Conservation (phyloP, 1,140 invertebrate genomes). For the Pseudomyrmex pallidus region DNA sequence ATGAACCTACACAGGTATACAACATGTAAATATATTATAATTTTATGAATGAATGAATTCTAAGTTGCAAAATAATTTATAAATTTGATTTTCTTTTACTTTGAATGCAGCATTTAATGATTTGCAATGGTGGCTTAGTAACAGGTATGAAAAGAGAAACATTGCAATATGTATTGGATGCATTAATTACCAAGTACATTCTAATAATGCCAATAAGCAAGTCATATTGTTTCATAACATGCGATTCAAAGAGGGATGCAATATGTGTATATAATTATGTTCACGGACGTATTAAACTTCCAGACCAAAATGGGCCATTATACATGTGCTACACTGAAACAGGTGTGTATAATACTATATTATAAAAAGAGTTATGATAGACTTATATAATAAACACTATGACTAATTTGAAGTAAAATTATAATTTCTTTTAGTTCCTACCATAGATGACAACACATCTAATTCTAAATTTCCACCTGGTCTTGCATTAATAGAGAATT, state of each 20-base stretch:
- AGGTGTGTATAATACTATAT: slow-evolving; percentile 79
- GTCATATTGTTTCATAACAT: slow-evolving; percentile 91
- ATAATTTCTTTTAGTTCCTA: slow-evolving; percentile 82
- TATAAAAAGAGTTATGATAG: neutral
- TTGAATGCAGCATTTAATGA: slow-evolving; percentile 85
- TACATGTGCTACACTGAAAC: slow-evolving; percentile 88
- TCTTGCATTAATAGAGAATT: slow-evolving; percentile 90
- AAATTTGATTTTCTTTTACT: slow-evolving; percentile 62
- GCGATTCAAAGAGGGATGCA: slow-evolving; percentile 84
- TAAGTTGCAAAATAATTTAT: no score
- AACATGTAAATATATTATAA: neutral
- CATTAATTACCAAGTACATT: slow-evolving; percentile 85
- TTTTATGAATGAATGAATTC: no score
- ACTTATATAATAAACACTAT: neutral
- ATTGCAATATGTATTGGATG: slow-evolving; percentile 85
- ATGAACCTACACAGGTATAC: slow-evolving; percentile 81
- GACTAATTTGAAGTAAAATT: neutral
- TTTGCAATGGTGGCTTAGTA: slow-evolving; percentile 91
- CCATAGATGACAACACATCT: slow-evolving; percentile 72
- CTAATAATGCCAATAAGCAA: slow-evolving; percentile 90
- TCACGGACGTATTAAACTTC: slow-evolving; percentile 86
- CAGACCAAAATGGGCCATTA: slow-evolving; percentile 86
- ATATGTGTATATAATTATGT: slow-evolving; percentile 84
- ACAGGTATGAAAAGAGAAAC: slow-evolving; percentile 89
- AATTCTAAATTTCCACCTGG: slow-evolving; percentile 87